Evolutionary conservation across 2,113 vertebrate genomes (phyloP).

Genomic region (Phalacrocorax carbo): DNA sequence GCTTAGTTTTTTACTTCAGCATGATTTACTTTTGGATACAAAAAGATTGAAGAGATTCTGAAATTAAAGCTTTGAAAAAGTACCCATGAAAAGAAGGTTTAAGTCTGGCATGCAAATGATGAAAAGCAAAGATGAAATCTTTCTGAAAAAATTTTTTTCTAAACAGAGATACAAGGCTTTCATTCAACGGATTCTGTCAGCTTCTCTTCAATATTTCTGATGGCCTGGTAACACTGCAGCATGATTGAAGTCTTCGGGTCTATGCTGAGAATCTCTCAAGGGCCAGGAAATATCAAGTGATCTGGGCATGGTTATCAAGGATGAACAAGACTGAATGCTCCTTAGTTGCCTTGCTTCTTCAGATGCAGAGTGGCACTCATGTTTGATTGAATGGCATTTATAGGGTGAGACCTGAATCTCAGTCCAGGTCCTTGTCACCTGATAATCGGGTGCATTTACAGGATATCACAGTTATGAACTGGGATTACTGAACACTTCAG

Average conservation of each 20-base stretch:
- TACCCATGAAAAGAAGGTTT: not conserved
- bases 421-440: not conserved
- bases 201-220: not conserved
- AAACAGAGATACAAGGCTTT: not conserved
- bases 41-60: not conserved
- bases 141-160: not conserved
- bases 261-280: not conserved
- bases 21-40: not conserved
- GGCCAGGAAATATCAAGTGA: not conserved
- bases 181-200: not conserved
- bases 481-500: not conserved
- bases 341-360: not conserved
- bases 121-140: not conserved
- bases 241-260: not conserved
- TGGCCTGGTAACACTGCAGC: not conserved
- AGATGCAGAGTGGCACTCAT: not conserved
- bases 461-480: not conserved
- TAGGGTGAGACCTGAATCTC: rapidly evolving
- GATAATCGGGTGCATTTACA: not conserved
- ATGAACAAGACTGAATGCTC: not conserved
- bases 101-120: not conserved
- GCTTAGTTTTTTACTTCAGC: not conserved
- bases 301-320: not conserved
- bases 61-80: not conserved
- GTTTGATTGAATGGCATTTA: not conserved